These are phyloP conservation scores for Opisthograptis luteolata DNA, from an alignment of 2,888 invertebrate species.

Conservation along the genomic window DNA sequence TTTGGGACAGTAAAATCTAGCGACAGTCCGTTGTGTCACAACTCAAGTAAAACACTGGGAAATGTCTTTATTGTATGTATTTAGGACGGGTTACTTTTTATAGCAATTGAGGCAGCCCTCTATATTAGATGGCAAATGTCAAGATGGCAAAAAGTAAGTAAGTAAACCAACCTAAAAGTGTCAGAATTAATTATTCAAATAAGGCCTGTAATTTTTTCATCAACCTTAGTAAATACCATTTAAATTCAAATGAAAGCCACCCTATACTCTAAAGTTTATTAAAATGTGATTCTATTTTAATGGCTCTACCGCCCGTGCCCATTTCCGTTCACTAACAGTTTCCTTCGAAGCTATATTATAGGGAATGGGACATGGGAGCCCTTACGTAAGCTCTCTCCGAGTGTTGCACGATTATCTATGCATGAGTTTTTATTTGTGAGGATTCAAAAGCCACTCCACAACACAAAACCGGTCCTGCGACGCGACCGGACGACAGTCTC, in stretches of 20 bases:
- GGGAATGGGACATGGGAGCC: slow-evolving; percentile 38
- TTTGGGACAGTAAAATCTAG: slow-evolving; percentile 50
- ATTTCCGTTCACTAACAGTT: slow-evolving; percentile 78
- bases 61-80: slow-evolving; percentile 47
- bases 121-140: slow-evolving; percentile 10
- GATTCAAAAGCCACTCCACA: slow-evolving; percentile 63
- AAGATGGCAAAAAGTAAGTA: slow-evolving; percentile 10
- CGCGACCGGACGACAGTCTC: slow-evolving; percentile 67
- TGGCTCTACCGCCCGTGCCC: slow-evolving; percentile 54
- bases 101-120: slow-evolving; percentile 16
- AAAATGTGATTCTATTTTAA: slow-evolving; percentile 55
- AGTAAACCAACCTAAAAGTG: too few species aligned
- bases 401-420: slow-evolving; percentile 69
- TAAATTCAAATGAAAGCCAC: too few species aligned
- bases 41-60: slow-evolving; percentile 48
- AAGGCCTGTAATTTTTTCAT: too few species aligned
- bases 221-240: too few species aligned
- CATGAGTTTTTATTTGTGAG: slow-evolving; percentile 72
- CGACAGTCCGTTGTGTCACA: slow-evolving; percentile 42
- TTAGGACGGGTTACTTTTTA: slow-evolving; percentile 41
- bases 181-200: too few species aligned
- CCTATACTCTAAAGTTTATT: slow-evolving; percentile 42
- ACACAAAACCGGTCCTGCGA: slow-evolving; percentile 67
- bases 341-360: slow-evolving; percentile 55
- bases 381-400: slow-evolving; percentile 59